Conservation (phyloP, 1,140 invertebrate species). For the Microplitis mediator region DNA sequence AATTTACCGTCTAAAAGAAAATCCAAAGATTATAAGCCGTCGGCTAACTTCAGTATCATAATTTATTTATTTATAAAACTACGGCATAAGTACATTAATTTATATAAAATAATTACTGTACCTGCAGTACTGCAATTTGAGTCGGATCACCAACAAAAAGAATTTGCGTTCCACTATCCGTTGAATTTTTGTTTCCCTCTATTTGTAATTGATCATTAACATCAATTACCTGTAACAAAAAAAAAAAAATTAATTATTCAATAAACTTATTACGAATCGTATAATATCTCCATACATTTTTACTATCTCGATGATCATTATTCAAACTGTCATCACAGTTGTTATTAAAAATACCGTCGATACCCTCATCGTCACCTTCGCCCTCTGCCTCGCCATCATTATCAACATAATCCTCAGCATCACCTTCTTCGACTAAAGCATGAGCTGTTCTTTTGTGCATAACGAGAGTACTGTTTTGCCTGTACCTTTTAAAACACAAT, state of each 20-base stretch:
- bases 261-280: not conserved
- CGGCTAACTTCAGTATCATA: too few relatives aligned
- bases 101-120: slow-evolving; percentile 14
- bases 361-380: slow-evolving; percentile 25
- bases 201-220: slow-evolving; percentile 36
- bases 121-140: slow-evolving; percentile 52
- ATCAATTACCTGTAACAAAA: too few relatives aligned
- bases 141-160: slow-evolving; percentile 49
- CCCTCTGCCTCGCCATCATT: slow-evolving; percentile 40
- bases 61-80: too few relatives aligned
- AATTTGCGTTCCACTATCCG: slow-evolving; percentile 51
- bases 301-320: too few relatives aligned
- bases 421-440: slow-evolving; percentile 43
- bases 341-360: not conserved
- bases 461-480: slow-evolving; percentile 68
- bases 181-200: slow-evolving; percentile 37
- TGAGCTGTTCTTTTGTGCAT: slow-evolving; percentile 66
- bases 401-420: slow-evolving; percentile 41
- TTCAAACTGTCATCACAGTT: not conserved
- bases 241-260: not conserved
- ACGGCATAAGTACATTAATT: too few relatives aligned
- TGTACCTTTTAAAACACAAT: slow-evolving; percentile 67
- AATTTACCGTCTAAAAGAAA: too few relatives aligned
- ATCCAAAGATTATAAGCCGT: too few relatives aligned
- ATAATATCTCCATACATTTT: too few relatives aligned